Base-by-base conservation (phyloP, 2,888 invertebrate species). In the Papilio demoleus region DNA sequence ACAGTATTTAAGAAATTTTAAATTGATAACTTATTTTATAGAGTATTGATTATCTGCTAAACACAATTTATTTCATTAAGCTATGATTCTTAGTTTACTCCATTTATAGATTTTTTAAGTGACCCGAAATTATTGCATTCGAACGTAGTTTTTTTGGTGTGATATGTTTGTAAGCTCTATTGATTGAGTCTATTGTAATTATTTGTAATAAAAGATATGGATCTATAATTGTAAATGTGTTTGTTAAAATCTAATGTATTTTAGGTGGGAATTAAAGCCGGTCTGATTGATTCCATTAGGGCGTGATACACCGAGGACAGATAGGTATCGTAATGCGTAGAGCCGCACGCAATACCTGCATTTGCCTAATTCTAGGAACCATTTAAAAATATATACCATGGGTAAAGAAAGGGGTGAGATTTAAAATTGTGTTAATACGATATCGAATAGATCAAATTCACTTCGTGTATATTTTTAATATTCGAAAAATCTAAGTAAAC, bases 271-370 rank as follows among this genome's bases (percentile, higher is more conserved):
- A 81, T 85, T 82, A 85, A 80, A 81, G 75, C 76, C 71, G 71
- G 74, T 80, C 81, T 82, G 82, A 87, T 88, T 80, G 84, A 87
- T 86, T 87, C 87, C 88, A 90, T 91, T 89, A 89, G 74, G 78
- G 80, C 79, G 80, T 80, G 83, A 84, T 78, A 81, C 78, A 77
- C 73, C 65, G 76, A 73, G 73, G 75, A 72, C 76, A 76, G 81
- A 81, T 81, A 80, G 72, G 79, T 84, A 86, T 84, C 84, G 74
- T 71, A 76, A 78, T 76, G 74, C 75, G 65, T 70, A 70, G 59
- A 58, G 47, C 50, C 68, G 72, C 86, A 86, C 86, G 86, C 86
- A 78, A 86, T 84, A 79, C 75, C 73, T 80, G 79, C 85, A 85
- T 86, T 86, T 85, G 80, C 78, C 73, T 73, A 74, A 78, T 80